Percentiles rank a stretch among this genome's conserved stretches.
These are phyloP conservation scores for Synergus itoensis DNA, from an alignment of 2,888 invertebrate species.

Conservation along the genomic window DNA sequence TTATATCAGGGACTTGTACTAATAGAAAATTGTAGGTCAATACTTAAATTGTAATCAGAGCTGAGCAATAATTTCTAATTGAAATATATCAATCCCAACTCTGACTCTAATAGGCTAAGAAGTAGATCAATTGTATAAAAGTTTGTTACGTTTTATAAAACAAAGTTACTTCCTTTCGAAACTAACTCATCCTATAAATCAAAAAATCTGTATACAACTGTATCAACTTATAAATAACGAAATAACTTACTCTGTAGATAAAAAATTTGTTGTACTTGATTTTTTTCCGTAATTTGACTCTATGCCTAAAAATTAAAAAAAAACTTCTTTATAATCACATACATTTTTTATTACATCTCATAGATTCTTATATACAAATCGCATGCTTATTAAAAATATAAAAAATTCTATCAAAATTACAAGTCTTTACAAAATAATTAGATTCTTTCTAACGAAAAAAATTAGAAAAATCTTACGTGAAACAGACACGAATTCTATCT, in stretches of 20 bases:
- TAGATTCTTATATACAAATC: slow-evolving; percentile 21
- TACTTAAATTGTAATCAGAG: slow-evolving; percentile 11
- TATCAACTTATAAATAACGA: background rate
- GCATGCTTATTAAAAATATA: background rate
- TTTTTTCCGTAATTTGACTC: background rate
- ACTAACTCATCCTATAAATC: background rate
- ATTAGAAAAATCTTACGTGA: background rate
- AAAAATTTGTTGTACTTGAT: background rate
- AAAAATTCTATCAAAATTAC: slow-evolving; percentile 23
- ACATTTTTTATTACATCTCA: slow-evolving; percentile 29
- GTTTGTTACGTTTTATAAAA: slow-evolving; percentile 6
- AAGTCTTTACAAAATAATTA: slow-evolving; percentile 10
- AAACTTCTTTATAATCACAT: slow-evolving; percentile 32
- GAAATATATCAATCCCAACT: slow-evolving; percentile 5
- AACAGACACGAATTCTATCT: background rate
- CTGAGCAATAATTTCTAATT: background rate
- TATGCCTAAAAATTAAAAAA: background rate
- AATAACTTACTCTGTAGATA: background rate
- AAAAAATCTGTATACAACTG: background rate
- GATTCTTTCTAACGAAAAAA: background rate
- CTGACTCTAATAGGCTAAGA: background rate
- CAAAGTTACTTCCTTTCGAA: background rate
- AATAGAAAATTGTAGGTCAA: background rate
- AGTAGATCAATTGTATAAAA: background rate
- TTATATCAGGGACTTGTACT: background rate